These are phyloP conservation scores for Sebastolobus altivelis DNA, from an alignment of 2,797 vertebrate genomes.

Conservation along the genomic window DNA sequence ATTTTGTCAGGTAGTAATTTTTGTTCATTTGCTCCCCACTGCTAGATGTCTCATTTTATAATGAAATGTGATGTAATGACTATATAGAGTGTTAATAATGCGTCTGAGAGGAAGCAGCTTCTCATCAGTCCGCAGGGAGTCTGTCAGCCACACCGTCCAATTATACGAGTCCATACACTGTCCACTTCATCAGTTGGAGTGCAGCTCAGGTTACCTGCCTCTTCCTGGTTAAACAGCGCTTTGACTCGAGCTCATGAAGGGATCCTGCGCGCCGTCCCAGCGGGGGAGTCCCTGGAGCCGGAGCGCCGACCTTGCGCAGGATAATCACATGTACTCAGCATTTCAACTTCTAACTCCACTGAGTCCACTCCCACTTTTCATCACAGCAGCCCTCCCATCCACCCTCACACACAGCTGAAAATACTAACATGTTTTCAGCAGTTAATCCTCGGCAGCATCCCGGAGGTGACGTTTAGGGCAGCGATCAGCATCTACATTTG, in stretches of 20 bases:
- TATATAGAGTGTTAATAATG: constrained; percentile 47
- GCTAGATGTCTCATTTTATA: constrained; percentile 39
- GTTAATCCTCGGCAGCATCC: neutral
- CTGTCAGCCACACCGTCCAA: constrained; percentile 40
- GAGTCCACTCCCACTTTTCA: neutral
- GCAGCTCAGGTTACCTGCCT: constrained; percentile 36
- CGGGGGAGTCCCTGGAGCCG: neutral
- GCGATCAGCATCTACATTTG: no score
- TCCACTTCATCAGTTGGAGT: constrained; percentile 40
- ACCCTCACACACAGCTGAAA: neutral
- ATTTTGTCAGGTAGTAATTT: constrained; percentile 51
- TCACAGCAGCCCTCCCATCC: neutral
- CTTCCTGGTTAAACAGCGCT: constrained; percentile 28
- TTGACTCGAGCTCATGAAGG: constrained; percentile 25
- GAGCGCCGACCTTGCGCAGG: constrained; percentile 14
- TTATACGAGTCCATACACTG: constrained; percentile 28
- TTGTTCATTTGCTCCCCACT: constrained; percentile 31
- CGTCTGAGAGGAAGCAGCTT: constrained; percentile 21
- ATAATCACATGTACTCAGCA: constrained; percentile 41
- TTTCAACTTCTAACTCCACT: constrained; percentile 10
- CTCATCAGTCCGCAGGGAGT: constrained; percentile 36
- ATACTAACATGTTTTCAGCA: neutral
- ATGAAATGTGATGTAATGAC: constrained; percentile 54
- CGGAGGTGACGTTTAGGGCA: neutral
- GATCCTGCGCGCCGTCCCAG: constrained; percentile 12